A percentile compares a stretch with the other conserved stretches of the same genome.
phyloP scores from a whole-genome alignment of 2,888 invertebrate genomes.

The Agriopis marginaria region DNA sequence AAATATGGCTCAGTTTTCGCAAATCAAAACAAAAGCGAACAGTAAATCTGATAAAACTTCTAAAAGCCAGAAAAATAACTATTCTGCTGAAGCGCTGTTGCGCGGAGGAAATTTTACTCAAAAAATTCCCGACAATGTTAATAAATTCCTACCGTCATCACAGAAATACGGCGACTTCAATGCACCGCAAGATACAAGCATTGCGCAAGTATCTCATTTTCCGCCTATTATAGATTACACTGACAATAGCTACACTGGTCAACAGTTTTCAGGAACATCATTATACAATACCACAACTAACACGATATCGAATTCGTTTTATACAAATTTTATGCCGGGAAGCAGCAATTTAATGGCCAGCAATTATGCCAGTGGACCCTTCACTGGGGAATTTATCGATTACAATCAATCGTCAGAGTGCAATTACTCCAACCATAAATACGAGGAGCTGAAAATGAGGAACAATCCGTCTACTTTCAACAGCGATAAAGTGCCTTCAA shows the following conservation, averaged over 20 bases:
- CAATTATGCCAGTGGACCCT: constrained; percentile 74
- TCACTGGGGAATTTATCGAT: constrained; percentile 77
- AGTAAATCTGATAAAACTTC: constrained; percentile 69
- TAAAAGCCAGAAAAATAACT: constrained; percentile 77
- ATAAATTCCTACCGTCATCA: constrained; percentile 68
- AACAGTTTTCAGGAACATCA: constrained; percentile 78
- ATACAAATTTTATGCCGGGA: constrained; percentile 79
- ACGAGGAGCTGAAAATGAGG: constrained; percentile 78
- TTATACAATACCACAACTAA: constrained; percentile 79
- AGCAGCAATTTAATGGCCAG: constrained; percentile 75
- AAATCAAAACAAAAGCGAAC: constrained; percentile 67
- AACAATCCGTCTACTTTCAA: constrained; percentile 68
- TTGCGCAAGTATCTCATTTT: constrained; percentile 82
- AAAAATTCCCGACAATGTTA: constrained; percentile 68
- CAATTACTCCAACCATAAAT: constrained; percentile 78
- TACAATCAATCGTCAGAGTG: constrained; percentile 78
- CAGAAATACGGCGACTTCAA: constrained; percentile 78
- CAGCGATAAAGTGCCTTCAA: constrained; percentile 69
- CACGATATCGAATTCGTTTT: constrained; percentile 81
- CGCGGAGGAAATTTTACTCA: constrained; percentile 74
- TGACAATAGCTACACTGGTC: constrained; percentile 74
- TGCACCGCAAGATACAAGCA: constrained; percentile 69
- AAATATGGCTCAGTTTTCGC: constrained; percentile 66
- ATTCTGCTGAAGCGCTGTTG: constrained; percentile 79
- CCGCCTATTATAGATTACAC: constrained; percentile 79